phyloP scores from a whole-genome alignment of 2,797 vertebrate genomes.

The Spondyliosoma cantharus region DNA sequence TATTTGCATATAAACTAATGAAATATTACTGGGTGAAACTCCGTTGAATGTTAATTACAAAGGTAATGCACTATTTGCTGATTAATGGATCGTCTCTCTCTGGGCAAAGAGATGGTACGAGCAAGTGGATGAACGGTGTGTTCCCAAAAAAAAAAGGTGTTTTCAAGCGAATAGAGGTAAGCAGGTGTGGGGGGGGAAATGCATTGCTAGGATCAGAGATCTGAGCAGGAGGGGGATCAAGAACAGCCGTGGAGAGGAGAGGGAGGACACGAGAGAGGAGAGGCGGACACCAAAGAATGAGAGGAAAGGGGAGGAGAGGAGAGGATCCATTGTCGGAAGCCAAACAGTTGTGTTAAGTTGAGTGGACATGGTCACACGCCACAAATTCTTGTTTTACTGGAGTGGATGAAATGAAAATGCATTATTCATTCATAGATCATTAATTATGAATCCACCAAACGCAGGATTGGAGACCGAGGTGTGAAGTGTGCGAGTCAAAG shows the following conservation, averaged over 20 bases:
- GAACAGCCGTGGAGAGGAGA: not conserved
- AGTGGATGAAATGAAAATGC: conserved; percentile 78
- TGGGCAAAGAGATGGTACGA: conserved; percentile 75
- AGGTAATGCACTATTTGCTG: conserved; percentile 98
- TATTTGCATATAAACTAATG: conserved; percentile 98
- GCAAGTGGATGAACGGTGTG: conserved; percentile 67
- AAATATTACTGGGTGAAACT: conserved; percentile 96
- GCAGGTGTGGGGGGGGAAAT: conserved; percentile 55
- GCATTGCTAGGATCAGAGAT: conserved; percentile 28
- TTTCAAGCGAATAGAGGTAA: conserved; percentile 52
- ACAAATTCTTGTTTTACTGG: conserved; percentile 76
- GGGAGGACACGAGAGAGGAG: not conserved
- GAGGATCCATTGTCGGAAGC: conserved; percentile 43
- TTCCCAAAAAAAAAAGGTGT: conserved; percentile 50
- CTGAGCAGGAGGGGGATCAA: not conserved
- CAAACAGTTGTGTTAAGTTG: conserved; percentile 68
- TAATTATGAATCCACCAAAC: conserved; percentile 82
- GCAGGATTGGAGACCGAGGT: conserved; percentile 72
- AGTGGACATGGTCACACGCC: conserved; percentile 76
- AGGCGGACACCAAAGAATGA: not conserved
- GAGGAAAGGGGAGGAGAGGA: not conserved
- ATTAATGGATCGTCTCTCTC: conserved; percentile 96
- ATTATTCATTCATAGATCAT: conserved; percentile 84
- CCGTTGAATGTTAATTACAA: conserved; percentile 96
- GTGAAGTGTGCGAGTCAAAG: conserved; percentile 77